Conservation (phyloP, 2,888 invertebrate genomes). For the Athalia rosae region DNA sequence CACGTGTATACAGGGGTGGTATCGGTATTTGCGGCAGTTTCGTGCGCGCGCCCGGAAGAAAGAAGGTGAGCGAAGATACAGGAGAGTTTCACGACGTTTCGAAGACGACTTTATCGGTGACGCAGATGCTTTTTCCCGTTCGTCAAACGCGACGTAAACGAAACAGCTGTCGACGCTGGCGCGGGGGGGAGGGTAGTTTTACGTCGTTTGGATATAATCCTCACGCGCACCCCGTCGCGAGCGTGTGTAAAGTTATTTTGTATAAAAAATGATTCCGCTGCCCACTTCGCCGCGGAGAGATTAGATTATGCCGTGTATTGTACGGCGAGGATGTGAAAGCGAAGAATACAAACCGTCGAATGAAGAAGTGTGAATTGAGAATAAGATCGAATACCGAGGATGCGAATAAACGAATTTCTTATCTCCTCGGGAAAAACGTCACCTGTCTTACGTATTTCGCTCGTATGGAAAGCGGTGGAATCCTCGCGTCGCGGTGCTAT, state of each 20-base stretch:
- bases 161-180: too few relatives aligned
- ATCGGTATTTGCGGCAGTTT: too few relatives aligned
- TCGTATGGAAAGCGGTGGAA: too few relatives aligned
- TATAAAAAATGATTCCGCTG: background rate
- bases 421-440: slow-evolving; percentile 33
- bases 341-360: slow-evolving; percentile 9
- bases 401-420: background rate
- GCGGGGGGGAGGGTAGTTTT: too few relatives aligned
- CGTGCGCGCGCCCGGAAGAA: background rate
- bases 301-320: slow-evolving; percentile 6
- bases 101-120: slow-evolving; percentile 25
- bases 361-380: slow-evolving; percentile 5
- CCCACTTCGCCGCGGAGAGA: slow-evolving; percentile 22
- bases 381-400: background rate
- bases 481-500: too few relatives aligned
- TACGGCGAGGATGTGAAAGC: background rate
- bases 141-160: too few relatives aligned
- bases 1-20: too few relatives aligned
- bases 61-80: background rate
- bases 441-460: slow-evolving; percentile 25
- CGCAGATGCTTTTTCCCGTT: slow-evolving; percentile 17
- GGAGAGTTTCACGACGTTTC: background rate
- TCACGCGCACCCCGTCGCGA: background rate
- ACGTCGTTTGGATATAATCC: too few relatives aligned
- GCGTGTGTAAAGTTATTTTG: background rate